phyloP scores from a whole-genome alignment of 35 echinoderm and acorn worm genomes.

The Patiria miniata region DNA sequence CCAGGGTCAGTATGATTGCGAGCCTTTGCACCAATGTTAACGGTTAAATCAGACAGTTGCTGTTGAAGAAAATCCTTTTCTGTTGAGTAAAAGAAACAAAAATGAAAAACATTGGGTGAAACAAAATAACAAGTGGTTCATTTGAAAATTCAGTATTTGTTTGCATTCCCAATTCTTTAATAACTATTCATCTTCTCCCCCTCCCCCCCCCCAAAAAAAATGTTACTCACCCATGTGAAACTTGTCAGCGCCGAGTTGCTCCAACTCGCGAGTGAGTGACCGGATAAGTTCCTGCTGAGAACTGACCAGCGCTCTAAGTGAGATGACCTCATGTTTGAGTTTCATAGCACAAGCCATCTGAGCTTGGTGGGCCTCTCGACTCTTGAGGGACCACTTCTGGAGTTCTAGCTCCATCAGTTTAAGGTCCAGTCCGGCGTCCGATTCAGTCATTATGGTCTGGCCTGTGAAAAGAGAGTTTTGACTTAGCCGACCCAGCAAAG shows the following conservation, averaged over 20 bases:
- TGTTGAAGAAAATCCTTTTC: not conserved
- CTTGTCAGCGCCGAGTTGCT: not conserved
- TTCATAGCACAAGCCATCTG: constrained; percentile 72
- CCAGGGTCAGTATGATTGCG: too few species aligned
- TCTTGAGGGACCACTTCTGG: constrained; percentile 91
- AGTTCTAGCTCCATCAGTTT: constrained; percentile 81
- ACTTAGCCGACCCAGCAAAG: not conserved
- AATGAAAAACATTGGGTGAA: too few species aligned
- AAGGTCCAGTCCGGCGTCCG: constrained; percentile 60
- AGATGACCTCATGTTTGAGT: constrained; percentile 84
- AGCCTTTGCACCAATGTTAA: not conserved
- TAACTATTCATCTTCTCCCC: too few species aligned
- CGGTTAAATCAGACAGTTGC: not conserved
- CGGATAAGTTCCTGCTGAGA: constrained; percentile 63
- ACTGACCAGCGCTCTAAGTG: constrained; percentile 77
- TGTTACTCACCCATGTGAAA: constrained; percentile 35
- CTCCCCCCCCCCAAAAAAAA: too few species aligned
- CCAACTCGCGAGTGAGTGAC: constrained; percentile 48
- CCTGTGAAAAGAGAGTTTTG: constrained; percentile 45
- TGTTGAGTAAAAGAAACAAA: not conserved
- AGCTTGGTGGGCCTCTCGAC: constrained; percentile 82
- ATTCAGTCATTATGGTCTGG: constrained; percentile 60
- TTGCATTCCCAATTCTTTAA: too few species aligned
- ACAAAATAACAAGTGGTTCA: too few species aligned
- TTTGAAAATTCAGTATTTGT: too few species aligned